Evolutionary conservation across 2,888 invertebrate species (phyloP).

Genomic region (Nephrotoma appendiculata): DNA sequence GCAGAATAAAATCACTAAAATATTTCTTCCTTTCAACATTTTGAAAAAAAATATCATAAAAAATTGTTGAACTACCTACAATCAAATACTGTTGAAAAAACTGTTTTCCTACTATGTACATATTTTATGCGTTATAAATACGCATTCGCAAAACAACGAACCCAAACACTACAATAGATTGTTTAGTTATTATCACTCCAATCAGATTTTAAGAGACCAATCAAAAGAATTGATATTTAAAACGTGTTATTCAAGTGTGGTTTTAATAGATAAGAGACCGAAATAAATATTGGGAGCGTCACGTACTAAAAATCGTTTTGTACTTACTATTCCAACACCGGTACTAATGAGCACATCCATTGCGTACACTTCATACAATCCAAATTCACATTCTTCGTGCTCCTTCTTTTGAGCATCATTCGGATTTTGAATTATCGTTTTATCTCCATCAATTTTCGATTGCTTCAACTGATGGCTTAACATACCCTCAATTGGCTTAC

Average conservation of each 20-base stretch:
- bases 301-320: background rate
- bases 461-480: constrained; percentile 90
- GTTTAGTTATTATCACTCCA: too few species aligned
- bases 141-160: too few species aligned
- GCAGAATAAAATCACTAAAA: too few species aligned
- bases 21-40: too few species aligned
- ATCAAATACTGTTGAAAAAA: too few species aligned
- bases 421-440: constrained; percentile 94
- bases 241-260: background rate
- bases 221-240: background rate
- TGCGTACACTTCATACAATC: constrained; percentile 94
- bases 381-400: constrained; percentile 91
- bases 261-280: background rate
- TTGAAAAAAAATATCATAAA: too few species aligned
- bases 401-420: constrained; percentile 93
- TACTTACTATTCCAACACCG: constrained; percentile 77
- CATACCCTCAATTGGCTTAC: constrained; percentile 97
- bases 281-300: background rate
- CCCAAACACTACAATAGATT: too few species aligned
- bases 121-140: too few species aligned
- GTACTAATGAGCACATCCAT: constrained; percentile 96
- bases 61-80: too few species aligned
- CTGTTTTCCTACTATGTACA: background rate
- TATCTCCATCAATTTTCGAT: constrained; percentile 95
- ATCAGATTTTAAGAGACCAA: too few species aligned